phyloP scores from a whole-genome alignment of 2,888 invertebrate genomes.

The Stenotaenia linearis region DNA sequence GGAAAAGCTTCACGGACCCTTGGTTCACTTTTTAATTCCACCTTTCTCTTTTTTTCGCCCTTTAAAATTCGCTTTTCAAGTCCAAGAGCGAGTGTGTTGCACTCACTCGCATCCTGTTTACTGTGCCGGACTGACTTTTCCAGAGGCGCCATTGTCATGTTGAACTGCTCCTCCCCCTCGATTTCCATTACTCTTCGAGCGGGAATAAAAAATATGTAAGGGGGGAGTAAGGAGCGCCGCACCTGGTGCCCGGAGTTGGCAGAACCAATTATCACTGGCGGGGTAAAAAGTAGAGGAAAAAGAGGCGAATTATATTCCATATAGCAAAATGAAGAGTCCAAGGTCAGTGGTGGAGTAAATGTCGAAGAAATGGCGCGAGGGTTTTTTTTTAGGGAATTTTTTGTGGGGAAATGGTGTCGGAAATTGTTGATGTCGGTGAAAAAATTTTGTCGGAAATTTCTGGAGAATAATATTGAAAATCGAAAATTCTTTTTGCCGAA shows the following conservation, averaged over 20 bases:
- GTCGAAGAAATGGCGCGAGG: no score
- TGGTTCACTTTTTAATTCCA: background rate
- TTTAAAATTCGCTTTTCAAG: background rate
- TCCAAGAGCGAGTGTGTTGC: background rate
- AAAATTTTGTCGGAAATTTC: no score
- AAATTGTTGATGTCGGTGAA: no score
- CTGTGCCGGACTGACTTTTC: background rate
- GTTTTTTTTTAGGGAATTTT: no score
- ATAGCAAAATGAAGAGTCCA: background rate
- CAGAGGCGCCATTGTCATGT: background rate
- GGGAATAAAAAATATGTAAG: background rate
- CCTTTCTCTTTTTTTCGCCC: background rate
- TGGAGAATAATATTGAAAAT: no score
- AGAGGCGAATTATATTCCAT: background rate
- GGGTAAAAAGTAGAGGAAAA: background rate
- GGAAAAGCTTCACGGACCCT: background rate
- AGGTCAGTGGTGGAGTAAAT: no score
- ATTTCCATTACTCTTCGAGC: background rate
- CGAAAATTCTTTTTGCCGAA: no score
- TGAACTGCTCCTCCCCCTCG: conserved; percentile 7
- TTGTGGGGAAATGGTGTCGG: no score
- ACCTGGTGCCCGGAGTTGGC: conserved; percentile 6
- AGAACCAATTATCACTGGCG: background rate
- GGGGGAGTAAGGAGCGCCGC: background rate
- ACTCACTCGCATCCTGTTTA: conserved; percentile 10